Percentiles rank a stretch among this genome's conserved stretches.
Evolutionary conservation across 2,888 invertebrate genomes (phyloP).

Genomic region (Spialia ferax): DNA sequence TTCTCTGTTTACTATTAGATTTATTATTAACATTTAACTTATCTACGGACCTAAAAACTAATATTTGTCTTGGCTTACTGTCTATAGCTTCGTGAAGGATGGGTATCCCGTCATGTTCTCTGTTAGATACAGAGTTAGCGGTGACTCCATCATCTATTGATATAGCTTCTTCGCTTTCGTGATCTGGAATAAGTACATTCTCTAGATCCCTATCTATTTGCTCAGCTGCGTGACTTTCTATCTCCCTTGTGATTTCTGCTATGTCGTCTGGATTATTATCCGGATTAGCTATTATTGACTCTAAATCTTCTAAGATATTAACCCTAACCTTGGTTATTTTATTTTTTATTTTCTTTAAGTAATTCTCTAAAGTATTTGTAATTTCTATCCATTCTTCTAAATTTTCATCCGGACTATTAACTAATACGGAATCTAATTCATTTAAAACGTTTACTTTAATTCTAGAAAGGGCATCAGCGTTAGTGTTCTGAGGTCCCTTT

Average conservation of each 20-base stretch:
- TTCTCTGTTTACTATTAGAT: constrained; percentile 47
- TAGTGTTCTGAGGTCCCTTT: constrained; percentile 50
- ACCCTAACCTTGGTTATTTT: constrained; percentile 46
- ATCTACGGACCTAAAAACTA: constrained; percentile 47
- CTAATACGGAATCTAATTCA: too few species aligned
- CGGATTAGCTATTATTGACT: too few species aligned
- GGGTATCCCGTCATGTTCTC: constrained; percentile 42
- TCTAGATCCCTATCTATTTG: neutral
- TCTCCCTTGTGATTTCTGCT: neutral
- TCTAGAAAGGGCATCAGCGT: constrained; percentile 52
- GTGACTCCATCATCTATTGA: constrained; percentile 21
- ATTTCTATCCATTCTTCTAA: too few species aligned
- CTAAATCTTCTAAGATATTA: constrained; percentile 29
- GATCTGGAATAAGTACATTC: constrained; percentile 1
- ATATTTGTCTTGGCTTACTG: constrained; percentile 54
- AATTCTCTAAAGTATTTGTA: too few species aligned
- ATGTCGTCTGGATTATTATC: too few species aligned
- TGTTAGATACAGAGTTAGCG: neutral
- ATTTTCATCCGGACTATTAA: too few species aligned
- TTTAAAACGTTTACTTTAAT: too few species aligned
- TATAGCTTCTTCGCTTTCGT: neutral
- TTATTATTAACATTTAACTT: constrained; percentile 46
- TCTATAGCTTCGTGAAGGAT: constrained; percentile 53
- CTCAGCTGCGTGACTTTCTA: neutral
- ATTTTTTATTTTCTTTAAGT: too few species aligned